Evolutionary conservation across 2,113 vertebrate species (phyloP).

Genomic region (Gavialis gangeticus): DNA sequence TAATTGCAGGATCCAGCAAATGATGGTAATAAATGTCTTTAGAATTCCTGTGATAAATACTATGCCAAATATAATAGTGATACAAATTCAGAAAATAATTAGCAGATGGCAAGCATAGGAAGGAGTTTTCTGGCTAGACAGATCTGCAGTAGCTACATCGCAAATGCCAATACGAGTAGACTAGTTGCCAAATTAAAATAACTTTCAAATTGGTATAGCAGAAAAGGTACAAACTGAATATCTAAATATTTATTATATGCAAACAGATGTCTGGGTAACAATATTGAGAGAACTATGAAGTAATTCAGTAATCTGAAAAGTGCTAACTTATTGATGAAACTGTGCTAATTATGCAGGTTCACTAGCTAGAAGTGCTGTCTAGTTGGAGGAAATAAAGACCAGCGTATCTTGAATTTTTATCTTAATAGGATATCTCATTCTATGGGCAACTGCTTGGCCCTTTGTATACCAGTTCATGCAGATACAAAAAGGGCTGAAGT

Average conservation of each 20-base stretch:
- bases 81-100: conserved; percentile 20
- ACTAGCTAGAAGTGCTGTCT: background rate
- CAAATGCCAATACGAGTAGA: background rate
- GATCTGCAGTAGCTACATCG: background rate
- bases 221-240: background rate
- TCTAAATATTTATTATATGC: conserved; percentile 9
- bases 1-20: conserved; percentile 15
- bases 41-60: background rate
- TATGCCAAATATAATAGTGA: conserved; percentile 25
- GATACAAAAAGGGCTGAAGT: background rate
- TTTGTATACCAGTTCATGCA: background rate
- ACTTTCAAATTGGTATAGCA: background rate
- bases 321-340: background rate
- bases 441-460: background rate
- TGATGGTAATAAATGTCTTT: conserved; percentile 27
- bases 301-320: background rate
- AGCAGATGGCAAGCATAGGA: conserved; percentile 37
- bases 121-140: conserved; percentile 13
- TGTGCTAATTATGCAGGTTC: background rate
- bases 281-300: background rate
- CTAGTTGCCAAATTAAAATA: background rate
- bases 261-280: conserved; percentile 20
- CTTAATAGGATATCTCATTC: background rate
- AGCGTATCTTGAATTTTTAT: background rate
- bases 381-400: background rate